Conservation (phyloP, 2,888 invertebrate genomes). For the Synergus laeviventris region DNA sequence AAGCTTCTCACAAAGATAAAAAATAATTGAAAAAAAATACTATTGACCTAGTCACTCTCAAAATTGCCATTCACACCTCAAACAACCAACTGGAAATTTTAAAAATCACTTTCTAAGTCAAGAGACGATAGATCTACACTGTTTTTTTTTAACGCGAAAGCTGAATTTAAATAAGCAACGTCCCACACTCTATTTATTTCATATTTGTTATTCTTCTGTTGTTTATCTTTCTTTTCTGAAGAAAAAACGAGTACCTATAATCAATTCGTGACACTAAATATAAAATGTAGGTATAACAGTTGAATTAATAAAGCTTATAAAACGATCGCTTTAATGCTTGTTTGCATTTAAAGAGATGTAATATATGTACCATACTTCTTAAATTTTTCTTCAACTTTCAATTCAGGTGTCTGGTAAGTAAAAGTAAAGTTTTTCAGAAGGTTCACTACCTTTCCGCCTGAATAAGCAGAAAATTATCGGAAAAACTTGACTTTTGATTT, state of each 20-base stretch:
- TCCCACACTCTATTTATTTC: neutral
- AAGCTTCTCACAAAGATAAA: neutral
- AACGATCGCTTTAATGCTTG: too few species aligned
- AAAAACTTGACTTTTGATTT: slow-evolving; percentile 14
- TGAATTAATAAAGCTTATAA: too few species aligned
- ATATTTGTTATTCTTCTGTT: neutral
- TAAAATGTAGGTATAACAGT: too few species aligned
- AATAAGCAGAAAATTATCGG: slow-evolving; percentile 21
- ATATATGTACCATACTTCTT: neutral
- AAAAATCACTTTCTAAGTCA: slow-evolving; percentile 32
- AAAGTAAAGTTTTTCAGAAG: neutral
- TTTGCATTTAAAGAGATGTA: neutral
- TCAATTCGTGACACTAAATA: too few species aligned
- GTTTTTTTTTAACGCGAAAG: neutral
- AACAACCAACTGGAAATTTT: slow-evolving; percentile 26
- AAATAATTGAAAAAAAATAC: slow-evolving; percentile 3
- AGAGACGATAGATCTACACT: slow-evolving; percentile 2
- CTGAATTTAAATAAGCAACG: neutral
- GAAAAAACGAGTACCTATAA: too few species aligned
- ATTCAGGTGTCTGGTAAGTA: neutral
- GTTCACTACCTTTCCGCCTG: neutral
- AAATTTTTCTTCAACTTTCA: neutral
- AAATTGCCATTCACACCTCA: slow-evolving; percentile 35
- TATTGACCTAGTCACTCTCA: slow-evolving; percentile 22
- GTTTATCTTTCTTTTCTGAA: neutral